Conservation (phyloP, 2,888 invertebrate species). For the Pseudococcus jackbeardsleyi region DNA sequence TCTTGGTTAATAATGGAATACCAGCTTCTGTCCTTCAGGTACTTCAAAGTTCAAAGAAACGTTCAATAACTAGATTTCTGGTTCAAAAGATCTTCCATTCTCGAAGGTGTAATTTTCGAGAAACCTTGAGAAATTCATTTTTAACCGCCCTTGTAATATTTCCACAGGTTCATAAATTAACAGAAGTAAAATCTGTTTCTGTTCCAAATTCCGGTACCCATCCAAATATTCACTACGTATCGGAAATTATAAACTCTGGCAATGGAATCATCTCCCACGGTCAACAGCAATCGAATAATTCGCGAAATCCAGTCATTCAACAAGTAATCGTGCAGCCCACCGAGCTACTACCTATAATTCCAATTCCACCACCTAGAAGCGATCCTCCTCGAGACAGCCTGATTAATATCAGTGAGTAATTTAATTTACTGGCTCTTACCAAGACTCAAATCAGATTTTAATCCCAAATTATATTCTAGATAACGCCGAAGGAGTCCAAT, state of each 20-base stretch:
- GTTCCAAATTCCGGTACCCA: neutral
- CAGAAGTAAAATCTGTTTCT: neutral
- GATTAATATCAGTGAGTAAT: slow-evolving; percentile 53
- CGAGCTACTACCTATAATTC: slow-evolving; percentile 81
- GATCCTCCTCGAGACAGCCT: slow-evolving; percentile 67
- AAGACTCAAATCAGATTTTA: neutral
- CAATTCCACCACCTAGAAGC: slow-evolving; percentile 66
- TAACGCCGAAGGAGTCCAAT: slow-evolving; percentile 64
- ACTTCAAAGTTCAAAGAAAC: no score
- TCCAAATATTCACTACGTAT: slow-evolving; percentile 25
- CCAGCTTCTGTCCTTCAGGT: slow-evolving; percentile 53
- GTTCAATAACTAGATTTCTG: no score
- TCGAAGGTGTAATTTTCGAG: no score
- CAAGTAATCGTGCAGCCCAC: slow-evolving; percentile 87
- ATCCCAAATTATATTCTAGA: slow-evolving; percentile 13
- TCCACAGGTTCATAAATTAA: slow-evolving; percentile 49
- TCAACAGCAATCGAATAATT: slow-evolving; percentile 10
- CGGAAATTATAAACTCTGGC: slow-evolving; percentile 11
- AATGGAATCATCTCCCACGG: slow-evolving; percentile 29
- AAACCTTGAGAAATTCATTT: no score
- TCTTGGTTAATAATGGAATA: slow-evolving; percentile 53
- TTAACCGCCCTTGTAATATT: neutral
- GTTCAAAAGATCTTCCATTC: no score
- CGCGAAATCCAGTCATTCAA: slow-evolving; percentile 68
- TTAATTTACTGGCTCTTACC: no score